Evolutionary conservation across 1,140 invertebrate species (phyloP).

Genomic region (Diorhabda carinulata): DNA sequence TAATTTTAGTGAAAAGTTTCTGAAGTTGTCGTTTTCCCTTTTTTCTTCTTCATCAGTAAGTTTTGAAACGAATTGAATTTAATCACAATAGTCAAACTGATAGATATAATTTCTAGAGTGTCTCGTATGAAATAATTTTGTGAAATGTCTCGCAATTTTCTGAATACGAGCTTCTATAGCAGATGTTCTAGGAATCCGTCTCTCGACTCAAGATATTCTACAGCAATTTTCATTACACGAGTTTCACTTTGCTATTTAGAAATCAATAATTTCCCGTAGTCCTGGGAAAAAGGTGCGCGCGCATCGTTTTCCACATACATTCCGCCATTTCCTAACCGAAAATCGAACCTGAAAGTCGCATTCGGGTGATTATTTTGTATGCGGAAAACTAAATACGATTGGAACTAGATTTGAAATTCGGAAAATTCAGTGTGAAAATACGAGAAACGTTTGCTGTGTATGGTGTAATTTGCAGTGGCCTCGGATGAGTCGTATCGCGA

Average conservation of each 20-base stretch:
- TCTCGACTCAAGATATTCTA: constrained; percentile 8
- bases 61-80: no score
- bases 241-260: constrained; percentile 36
- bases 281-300: constrained; percentile 33
- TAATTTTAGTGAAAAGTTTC: no score
- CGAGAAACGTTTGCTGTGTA: constrained; percentile 29
- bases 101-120: not conserved
- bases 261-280: constrained; percentile 35
- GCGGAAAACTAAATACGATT: constrained; percentile 30
- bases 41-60: no score
- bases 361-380: constrained; percentile 27
- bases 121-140: not conserved
- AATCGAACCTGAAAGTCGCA: constrained; percentile 32
- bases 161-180: not conserved
- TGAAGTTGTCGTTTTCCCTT: no score
- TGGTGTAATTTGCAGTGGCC: constrained; percentile 40
- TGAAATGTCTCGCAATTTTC: not conserved
- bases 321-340: constrained; percentile 34
- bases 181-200: not conserved
- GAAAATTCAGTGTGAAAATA: constrained; percentile 16
- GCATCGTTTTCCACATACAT: constrained; percentile 21
- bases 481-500: constrained; percentile 38
- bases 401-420: constrained; percentile 21
- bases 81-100: no score
- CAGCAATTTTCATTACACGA: constrained; percentile 32